Percentiles rank a stretch among this genome's conserved stretches.
These are phyloP conservation scores for Peucedramus taeniatus DNA, from an alignment of 2,113 vertebrate genomes.

Conservation along the genomic window DNA sequence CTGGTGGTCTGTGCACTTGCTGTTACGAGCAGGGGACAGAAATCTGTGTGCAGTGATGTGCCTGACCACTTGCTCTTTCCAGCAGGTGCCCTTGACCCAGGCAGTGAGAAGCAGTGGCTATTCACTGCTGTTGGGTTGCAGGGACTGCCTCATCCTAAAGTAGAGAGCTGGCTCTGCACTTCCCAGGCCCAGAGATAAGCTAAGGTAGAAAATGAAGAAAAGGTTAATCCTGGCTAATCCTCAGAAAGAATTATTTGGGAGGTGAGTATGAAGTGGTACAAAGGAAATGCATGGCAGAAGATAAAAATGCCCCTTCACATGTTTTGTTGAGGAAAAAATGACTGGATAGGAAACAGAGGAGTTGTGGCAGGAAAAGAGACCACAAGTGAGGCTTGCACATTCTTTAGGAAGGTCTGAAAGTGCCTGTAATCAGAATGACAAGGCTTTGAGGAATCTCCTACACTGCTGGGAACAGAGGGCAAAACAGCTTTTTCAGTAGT, in stretches of 20 bases:
- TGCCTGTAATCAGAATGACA: constrained; percentile 13
- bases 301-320: background rate
- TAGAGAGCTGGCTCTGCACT: background rate
- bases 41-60: background rate
- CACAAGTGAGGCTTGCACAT: background rate
- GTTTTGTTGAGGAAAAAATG: background rate
- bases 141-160: background rate
- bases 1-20: background rate
- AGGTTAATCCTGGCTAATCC: constrained; percentile 3
- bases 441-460: background rate
- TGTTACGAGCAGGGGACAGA: background rate
- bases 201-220: background rate
- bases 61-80: background rate
- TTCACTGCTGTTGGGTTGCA: background rate
- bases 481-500: background rate
- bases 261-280: background rate
- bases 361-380: background rate
- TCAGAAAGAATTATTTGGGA: background rate
- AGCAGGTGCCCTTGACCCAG: background rate
- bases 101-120: background rate
- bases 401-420: background rate
- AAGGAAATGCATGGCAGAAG: background rate
- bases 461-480: background rate
- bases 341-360: background rate
- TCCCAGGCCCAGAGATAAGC: background rate